Evolutionary conservation across 2,797 vertebrate genomes (phyloP).

Genomic region (Pipistrellus pipistrellus): DNA sequence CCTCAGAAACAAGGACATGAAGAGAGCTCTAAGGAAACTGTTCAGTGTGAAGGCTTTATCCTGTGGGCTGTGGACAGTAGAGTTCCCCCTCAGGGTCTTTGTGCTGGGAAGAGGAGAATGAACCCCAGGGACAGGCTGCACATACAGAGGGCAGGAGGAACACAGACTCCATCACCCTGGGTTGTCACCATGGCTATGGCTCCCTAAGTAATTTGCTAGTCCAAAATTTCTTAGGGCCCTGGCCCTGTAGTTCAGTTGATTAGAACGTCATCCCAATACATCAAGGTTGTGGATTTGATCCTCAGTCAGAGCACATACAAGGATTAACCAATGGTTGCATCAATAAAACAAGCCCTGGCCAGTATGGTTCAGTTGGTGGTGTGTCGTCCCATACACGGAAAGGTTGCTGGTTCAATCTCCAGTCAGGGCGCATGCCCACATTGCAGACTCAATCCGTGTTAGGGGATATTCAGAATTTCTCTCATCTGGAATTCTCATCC

Average conservation of each 20-base stretch:
- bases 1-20: conserved; percentile 70
- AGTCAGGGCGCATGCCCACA: neutral
- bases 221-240: neutral
- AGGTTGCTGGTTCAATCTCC: neutral
- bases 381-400: neutral
- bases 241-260: neutral
- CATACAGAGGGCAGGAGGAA: neutral
- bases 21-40: conserved; percentile 62
- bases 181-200: neutral
- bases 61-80: neutral
- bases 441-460: neutral
- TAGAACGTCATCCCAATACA: neutral
- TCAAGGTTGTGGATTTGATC: neutral
- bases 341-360: neutral
- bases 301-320: neutral
- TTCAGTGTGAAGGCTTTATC: conserved; percentile 15
- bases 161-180: neutral
- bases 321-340: neutral
- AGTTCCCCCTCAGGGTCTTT: neutral
- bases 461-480: neutral
- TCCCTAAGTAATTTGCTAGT: neutral
- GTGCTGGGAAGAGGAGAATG: neutral
- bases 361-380: neutral
- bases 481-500: neutral
- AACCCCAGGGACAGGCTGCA: neutral